These are phyloP conservation scores for Percopsis transmontana DNA, from an alignment of 2,113 vertebrate species.

Conservation along the genomic window DNA sequence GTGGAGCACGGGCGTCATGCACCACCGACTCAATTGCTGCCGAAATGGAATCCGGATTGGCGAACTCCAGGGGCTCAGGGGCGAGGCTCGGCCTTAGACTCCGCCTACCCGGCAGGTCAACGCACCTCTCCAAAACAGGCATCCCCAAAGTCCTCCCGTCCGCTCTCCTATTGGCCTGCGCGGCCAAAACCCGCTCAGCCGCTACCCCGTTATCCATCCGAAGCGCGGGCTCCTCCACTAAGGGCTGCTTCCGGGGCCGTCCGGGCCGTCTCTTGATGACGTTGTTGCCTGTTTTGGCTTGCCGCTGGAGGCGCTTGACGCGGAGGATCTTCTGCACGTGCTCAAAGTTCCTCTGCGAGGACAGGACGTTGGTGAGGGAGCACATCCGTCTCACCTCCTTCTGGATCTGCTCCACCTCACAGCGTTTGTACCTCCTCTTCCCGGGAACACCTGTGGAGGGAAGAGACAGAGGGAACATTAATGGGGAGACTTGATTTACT, in stretches of 20 bases:
- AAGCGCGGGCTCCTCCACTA: conserved; percentile 68
- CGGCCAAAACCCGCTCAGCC: conserved; percentile 60
- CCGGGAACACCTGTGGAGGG: conserved; percentile 70
- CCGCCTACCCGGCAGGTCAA: conserved; percentile 89
- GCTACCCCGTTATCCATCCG: conserved; percentile 54
- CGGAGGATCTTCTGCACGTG: conserved; percentile 99
- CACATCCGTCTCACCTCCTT: conserved; percentile 94
- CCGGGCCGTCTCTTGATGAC: conserved; percentile 93
- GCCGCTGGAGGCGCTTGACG: conserved; percentile 97
- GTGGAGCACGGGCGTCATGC: conserved; percentile 86
- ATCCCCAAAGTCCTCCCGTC: conserved; percentile 83
- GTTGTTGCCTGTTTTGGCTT: conserved; percentile 99
- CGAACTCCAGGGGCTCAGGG: conserved; percentile 80
- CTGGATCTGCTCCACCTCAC: conserved; percentile 94
- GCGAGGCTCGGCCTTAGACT: conserved; percentile 79
- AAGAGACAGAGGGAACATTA: conserved; percentile 61
- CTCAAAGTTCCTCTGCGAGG: conserved; percentile 94
- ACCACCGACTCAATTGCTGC: conserved; percentile 96
- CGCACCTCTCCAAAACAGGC: conserved; percentile 93
- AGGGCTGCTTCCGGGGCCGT: conserved; percentile 90
- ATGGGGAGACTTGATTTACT: conserved; percentile 17
- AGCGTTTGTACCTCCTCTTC: conserved; percentile 89
- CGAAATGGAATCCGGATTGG: conserved; percentile 88
- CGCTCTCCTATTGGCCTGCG: conserved; percentile 40
- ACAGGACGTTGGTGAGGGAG: conserved; percentile 89